Evolutionary conservation across 2,113 vertebrate species (phyloP).

Genomic region (Cervus canadensis): DNA sequence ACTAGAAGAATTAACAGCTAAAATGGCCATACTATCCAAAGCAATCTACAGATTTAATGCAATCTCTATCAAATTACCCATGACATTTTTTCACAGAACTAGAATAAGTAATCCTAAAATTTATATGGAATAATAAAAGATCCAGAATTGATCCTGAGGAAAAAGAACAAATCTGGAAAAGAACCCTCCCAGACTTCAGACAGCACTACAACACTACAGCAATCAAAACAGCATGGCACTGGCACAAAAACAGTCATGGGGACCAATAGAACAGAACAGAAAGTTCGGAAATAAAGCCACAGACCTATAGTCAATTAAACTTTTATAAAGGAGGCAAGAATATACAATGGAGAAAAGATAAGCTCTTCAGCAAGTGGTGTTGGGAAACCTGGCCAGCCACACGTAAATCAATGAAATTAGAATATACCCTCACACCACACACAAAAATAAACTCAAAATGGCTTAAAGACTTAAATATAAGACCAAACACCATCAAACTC

Average conservation of each 20-base stretch:
- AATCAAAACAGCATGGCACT: background rate
- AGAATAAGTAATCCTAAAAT: background rate
- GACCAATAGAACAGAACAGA: background rate
- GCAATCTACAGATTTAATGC: background rate
- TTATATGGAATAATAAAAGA: background rate
- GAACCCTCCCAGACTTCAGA: background rate
- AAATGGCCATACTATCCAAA: background rate
- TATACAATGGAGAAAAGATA: background rate
- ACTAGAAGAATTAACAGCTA: background rate
- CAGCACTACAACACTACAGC: background rate
- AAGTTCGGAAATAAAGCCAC: background rate
- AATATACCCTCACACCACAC: background rate
- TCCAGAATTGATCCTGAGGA: background rate
- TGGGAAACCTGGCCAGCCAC: background rate
- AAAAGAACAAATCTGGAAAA: background rate
- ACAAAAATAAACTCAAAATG: background rate
- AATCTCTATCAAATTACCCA: background rate
- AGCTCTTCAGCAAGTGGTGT: background rate
- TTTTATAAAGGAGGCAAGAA: background rate
- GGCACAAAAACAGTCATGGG: background rate
- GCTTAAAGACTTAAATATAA: background rate
- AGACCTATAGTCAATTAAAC: background rate
- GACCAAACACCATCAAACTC: background rate
- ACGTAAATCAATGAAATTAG: background rate
- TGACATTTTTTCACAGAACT: background rate